A percentile compares a stretch with the other conserved stretches of the same genome.
Conservation (phyloP, 2,797 vertebrate genomes). For the Naso thynnoides region DNA sequence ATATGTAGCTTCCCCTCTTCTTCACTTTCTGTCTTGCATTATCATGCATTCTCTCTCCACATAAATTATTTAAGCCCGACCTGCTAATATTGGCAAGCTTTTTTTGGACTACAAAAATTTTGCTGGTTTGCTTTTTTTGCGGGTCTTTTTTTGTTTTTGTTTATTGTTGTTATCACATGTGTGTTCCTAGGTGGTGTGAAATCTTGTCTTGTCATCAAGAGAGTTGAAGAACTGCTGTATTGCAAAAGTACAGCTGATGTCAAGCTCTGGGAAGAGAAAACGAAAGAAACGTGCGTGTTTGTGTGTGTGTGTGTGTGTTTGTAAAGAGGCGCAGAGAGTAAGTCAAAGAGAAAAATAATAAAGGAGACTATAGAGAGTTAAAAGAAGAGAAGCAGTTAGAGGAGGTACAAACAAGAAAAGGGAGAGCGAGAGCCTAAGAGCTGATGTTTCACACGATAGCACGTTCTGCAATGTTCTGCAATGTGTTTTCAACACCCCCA, state of each 20-base stretch:
- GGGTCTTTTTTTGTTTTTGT: not conserved
- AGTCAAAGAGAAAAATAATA: conserved; percentile 18
- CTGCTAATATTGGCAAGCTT: conserved; percentile 37
- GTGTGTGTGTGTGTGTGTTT: conserved; percentile 1
- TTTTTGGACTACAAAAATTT: conserved; percentile 30
- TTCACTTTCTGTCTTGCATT: conserved; percentile 28
- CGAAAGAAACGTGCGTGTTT: conserved; percentile 8
- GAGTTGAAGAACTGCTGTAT: conserved; percentile 68
- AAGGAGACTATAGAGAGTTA: conserved; percentile 31
- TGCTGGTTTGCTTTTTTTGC: conserved; percentile 56
- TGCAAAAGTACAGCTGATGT: conserved; percentile 74
- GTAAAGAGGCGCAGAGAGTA: not conserved
- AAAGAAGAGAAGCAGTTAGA: conserved; percentile 19
- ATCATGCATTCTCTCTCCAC: conserved; percentile 27
- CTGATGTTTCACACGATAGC: conserved; percentile 59
- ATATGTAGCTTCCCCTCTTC: conserved; percentile 39
- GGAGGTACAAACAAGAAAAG: conserved; percentile 43
- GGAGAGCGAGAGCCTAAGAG: conserved; percentile 38
- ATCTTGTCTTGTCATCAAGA: conserved; percentile 47
- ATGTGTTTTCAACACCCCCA: conserved; percentile 2
- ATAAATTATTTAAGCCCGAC: conserved; percentile 44
- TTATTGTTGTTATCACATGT: conserved; percentile 40
- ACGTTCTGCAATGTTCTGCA: conserved; percentile 34
- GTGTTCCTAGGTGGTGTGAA: conserved; percentile 47
- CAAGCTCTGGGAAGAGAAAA: conserved; percentile 49